Conservation (phyloP, 2,888 invertebrate species). For the Liodrosophila aerea region DNA sequence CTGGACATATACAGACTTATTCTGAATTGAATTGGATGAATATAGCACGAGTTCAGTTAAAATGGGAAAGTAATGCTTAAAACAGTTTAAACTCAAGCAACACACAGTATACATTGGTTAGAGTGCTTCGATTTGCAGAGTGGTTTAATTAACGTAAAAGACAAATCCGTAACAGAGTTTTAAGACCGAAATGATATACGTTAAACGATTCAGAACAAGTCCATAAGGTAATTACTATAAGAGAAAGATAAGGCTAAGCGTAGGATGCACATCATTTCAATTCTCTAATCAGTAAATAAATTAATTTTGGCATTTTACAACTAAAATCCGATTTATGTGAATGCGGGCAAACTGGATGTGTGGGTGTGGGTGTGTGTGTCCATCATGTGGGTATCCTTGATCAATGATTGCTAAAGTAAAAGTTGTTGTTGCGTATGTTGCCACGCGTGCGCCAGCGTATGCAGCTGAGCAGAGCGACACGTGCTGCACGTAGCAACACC, state of each 20-base stretch:
- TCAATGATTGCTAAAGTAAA: constrained; percentile 72
- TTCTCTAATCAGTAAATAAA: constrained; percentile 74
- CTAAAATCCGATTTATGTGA: constrained; percentile 58
- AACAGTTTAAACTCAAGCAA: too few relatives aligned
- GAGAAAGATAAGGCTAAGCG: neutral
- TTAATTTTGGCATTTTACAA: constrained; percentile 55
- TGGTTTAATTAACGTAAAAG: too few relatives aligned
- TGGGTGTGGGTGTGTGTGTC: constrained; percentile 12
- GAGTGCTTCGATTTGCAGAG: too few relatives aligned
- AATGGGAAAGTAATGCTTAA: too few relatives aligned
- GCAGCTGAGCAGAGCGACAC: constrained; percentile 68
- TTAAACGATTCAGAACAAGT: neutral
- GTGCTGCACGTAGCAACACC: constrained; percentile 59
- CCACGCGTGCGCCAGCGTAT: constrained; percentile 73
- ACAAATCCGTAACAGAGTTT: too few relatives aligned
- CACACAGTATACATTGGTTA: too few relatives aligned
- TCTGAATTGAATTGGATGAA: neutral
- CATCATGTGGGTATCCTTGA: constrained; percentile 6
- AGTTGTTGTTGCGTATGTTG: constrained; percentile 68
- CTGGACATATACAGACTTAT: neutral
- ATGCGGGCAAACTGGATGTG: constrained; percentile 10
- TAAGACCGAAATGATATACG: neutral
- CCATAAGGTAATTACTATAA: constrained; percentile 6
- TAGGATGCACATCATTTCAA: constrained; percentile 64
- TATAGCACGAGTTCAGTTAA: too few relatives aligned